Base-by-base conservation (phyloP, 2,888 invertebrate species). In the Calameuta pallipes region DNA sequence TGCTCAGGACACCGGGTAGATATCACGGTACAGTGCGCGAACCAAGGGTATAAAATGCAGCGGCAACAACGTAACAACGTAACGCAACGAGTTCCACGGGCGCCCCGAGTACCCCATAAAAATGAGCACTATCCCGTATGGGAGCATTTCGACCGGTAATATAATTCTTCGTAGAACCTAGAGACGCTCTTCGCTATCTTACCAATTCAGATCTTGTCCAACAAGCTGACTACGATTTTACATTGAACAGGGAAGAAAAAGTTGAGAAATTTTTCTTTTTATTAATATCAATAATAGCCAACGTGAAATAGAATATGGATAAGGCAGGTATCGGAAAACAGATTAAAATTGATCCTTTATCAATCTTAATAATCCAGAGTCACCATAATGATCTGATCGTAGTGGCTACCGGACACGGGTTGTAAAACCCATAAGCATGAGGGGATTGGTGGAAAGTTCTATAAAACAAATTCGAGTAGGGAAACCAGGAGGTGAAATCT, bases 101-200 rank as follows among this genome's bases (percentile, higher is more conserved):
- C 23, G 30, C 31, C 41, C 74, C 34, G 73, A 79, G 71, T 56
- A 69, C 76, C 73, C 75, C 75, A 81, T 81, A 81, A 81, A 81
- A 81, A 76, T 68, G 75, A 56, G 76, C 35, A 36, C 74, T 36
- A 75, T 69, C 68, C 73, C 33, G 74, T 34, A n/a, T 41, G 73
- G 75, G 70, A 34, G 71, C 33, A 34, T 71, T 23, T 13, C 69
- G 15, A 34, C 23, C 56, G 13, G 75, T 68, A 75, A 76, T 37
- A 78, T 73, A 30, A 56, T 74, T 34, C 37, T 13, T 34, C 23
- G 37, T 74, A 36, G 1, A 74, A 71, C 31, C 12, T 34, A 33
- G 31, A 71, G 13, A 34, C 71, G 71, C 33, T 31, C 31, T 71
- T 56, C 56, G 56, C 56, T 56, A 56, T 56, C 56, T 56, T 23